Base-by-base conservation (phyloP, 2,113 vertebrate species). In the Bubo scandiacus region DNA sequence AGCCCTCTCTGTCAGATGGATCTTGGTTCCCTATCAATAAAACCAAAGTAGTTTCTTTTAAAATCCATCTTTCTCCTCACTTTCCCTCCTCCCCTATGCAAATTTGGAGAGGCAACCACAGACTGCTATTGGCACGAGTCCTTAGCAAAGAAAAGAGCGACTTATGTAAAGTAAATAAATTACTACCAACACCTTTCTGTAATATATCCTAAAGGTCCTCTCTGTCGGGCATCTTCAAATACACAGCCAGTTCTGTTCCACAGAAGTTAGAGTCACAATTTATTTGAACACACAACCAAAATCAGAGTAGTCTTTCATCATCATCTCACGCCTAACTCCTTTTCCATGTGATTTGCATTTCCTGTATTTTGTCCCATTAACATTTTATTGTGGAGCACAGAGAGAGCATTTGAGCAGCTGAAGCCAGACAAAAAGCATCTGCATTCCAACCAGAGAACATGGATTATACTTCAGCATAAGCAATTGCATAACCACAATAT, bases 401-500 rank as follows among this genome's bases (percentile, higher is more conserved):
- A 82, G 51, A 78, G 58, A 47, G 47, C 5, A 15, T n/a, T 29
- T 20, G 67, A 82, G 58, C 49, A 90, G 52, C 29, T 0, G 0
- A 57, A 74, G 38, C 21, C 74, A 82, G 54, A 40, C 18, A 42
- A 85, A 67, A 58, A 51, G 6, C 32, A 38, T 0, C 5, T 7
- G 8, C 42, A 5, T n/a, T 77, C 58, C 90, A 92, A 16, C 6
- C 77, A 70, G 62, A 65, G 30, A 58, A 40, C 45, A 70, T 23
- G 45, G 70, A 63, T 71, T 42, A 2, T 25, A 36, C 70, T 62
- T 30, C 51, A 90, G 62, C 47, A 27, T 32, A 13, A 62, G 61
- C 70, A 86, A 25, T 2, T 68, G 71, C 42, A 36, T 1, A 61
- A 20, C 49, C 8, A 1, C 81, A 42, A 2, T 2, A 2, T 2